Conservation (phyloP, 2,113 vertebrate species). For the Sander lucioperca region DNA sequence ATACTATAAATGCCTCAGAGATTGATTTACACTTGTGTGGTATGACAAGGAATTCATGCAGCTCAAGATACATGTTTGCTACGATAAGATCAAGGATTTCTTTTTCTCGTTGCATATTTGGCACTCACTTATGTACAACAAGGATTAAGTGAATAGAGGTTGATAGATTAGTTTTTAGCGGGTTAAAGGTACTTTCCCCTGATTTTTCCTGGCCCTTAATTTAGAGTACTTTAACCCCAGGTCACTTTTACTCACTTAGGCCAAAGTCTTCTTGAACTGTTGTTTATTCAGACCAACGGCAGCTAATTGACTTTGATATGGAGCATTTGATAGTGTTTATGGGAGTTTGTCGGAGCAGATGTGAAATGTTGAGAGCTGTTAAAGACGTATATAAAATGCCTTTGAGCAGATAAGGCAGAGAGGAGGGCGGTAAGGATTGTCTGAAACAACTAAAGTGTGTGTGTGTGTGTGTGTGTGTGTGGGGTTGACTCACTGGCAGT, state of each 20-base stretch:
- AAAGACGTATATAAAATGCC: slow-evolving; percentile 54
- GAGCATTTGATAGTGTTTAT: slow-evolving; percentile 64
- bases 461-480: not conserved
- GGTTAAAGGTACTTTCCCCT: slow-evolving; percentile 25
- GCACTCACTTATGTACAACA: not conserved
- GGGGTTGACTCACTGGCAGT: not conserved
- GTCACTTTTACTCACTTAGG: slow-evolving; percentile 46
- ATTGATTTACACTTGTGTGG: slow-evolving; percentile 27
- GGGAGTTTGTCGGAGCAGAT: slow-evolving; percentile 70
- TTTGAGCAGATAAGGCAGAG: slow-evolving; percentile 74
- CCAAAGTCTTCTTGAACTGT: slow-evolving; percentile 54
- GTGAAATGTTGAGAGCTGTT: slow-evolving; percentile 66
- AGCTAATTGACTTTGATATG: slow-evolving; percentile 54
- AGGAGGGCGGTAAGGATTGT: slow-evolving; percentile 26
- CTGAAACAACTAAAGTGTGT: slow-evolving; percentile 44
- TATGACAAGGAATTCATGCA: not conserved
- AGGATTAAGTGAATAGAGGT: not conserved
- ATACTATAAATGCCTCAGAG: slow-evolving; percentile 44
- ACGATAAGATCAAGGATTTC: not conserved
- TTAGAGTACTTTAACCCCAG: slow-evolving; percentile 51
- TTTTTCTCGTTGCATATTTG: slow-evolving; percentile 13
- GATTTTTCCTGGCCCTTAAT: not conserved
- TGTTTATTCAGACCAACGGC: slow-evolving; percentile 69
- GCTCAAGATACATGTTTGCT: not conserved
- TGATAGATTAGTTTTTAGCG: not conserved